Evolutionary conservation across 2,113 vertebrate genomes (phyloP).

Genomic region (Poicephalus gulielmi): DNA sequence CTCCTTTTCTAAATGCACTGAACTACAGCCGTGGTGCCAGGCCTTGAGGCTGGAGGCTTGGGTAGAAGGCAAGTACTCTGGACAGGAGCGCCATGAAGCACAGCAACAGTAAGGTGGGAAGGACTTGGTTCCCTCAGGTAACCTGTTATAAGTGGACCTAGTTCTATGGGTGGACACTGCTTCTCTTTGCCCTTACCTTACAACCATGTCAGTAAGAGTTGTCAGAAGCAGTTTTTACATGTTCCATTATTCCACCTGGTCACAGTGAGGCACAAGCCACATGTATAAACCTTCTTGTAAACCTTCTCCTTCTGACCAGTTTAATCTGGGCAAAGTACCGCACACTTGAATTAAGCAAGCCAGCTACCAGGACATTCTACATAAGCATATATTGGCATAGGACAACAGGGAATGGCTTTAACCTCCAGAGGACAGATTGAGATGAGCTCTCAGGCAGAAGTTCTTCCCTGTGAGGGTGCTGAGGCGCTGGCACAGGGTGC

Average conservation of each 20-base stretch:
- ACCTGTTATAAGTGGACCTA: accelerated
- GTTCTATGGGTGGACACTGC: not conserved
- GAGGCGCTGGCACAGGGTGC: not conserved
- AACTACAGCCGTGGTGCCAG: not conserved
- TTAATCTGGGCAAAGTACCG: not conserved
- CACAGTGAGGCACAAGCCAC: not conserved
- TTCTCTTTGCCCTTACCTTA: not conserved
- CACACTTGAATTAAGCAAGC: not conserved
- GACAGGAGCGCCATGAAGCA: not conserved
- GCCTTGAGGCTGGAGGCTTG: not conserved
- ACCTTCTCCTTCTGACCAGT: not conserved
- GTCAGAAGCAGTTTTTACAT: not conserved
- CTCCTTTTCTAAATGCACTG: not conserved
- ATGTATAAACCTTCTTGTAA: not conserved
- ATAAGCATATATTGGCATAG: not conserved
- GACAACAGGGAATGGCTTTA: not conserved
- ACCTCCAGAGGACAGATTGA: not conserved
- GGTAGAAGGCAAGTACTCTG: not conserved
- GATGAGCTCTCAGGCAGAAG: not conserved
- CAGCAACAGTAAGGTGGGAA: not conserved
- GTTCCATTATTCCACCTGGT: not conserved
- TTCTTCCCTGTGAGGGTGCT: not conserved
- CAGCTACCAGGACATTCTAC: not conserved
- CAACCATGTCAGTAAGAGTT: not conserved
- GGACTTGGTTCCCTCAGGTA: not conserved